These are phyloP conservation scores for Mechanitis mazaeus DNA, from an alignment of 2,888 invertebrate species.

Conservation along the genomic window DNA sequence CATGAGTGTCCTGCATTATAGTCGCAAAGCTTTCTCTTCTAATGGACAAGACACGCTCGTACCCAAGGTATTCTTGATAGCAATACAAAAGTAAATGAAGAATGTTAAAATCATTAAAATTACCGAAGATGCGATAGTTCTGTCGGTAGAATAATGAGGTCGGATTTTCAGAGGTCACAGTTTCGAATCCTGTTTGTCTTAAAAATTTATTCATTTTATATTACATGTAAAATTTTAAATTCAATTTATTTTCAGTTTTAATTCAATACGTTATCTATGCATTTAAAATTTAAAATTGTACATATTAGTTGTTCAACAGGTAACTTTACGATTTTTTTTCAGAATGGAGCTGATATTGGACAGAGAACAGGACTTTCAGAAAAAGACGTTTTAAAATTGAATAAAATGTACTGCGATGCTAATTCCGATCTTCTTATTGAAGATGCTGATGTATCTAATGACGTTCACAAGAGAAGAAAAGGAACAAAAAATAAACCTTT, in stretches of 20 bases:
- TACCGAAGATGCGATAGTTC: no score
- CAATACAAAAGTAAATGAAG: no score
- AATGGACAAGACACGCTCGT: conserved; percentile 82
- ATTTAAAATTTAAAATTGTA: no score
- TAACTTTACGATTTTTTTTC: conserved; percentile 29
- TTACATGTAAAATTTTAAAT: no score
- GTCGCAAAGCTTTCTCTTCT: conserved; percentile 81
- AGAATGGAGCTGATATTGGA: conserved; percentile 71
- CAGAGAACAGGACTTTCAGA: conserved; percentile 76
- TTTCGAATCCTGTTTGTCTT: no score
- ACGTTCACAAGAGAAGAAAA: conserved; percentile 42
- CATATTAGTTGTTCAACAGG: no score
- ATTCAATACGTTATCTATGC: no score
- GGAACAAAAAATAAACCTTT: conserved; percentile 62
- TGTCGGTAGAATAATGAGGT: no score
- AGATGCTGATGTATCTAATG: conserved; percentile 36
- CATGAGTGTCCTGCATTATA: conserved; percentile 85
- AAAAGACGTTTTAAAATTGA: conserved; percentile 75
- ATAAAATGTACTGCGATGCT: conserved; percentile 76
- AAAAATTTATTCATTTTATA: no score
- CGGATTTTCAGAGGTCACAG: no score
- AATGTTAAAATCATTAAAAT: no score
- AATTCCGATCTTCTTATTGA: conserved; percentile 45
- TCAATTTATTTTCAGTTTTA: no score
- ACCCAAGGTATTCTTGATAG: conserved; percentile 59